phyloP scores from a whole-genome alignment of 2,113 vertebrate species.

The Menura novaehollandiae region DNA sequence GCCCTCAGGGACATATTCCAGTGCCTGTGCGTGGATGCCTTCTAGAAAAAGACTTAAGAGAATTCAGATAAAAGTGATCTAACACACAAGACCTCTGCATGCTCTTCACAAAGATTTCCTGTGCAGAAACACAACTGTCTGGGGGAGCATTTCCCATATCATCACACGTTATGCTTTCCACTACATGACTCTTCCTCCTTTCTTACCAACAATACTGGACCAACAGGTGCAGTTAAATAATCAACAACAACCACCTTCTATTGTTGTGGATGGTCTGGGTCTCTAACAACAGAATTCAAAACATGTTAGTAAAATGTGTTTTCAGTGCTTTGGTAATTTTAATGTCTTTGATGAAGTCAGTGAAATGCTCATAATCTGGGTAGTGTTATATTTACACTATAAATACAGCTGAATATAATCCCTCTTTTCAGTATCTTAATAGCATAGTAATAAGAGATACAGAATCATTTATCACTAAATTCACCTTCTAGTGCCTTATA shows the following conservation, averaged over 20 bases:
- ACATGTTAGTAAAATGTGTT: background rate
- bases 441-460: background rate
- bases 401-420: background rate
- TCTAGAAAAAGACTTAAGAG: background rate
- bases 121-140: background rate
- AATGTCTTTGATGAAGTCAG: background rate
- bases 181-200: background rate
- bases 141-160: background rate
- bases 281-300: background rate
- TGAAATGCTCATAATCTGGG: background rate
- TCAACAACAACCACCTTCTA: background rate
- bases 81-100: background rate
- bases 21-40: background rate
- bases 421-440: background rate
- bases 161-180: background rate
- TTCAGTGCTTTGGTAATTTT: background rate
- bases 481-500: background rate
- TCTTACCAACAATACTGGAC: background rate
- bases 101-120: background rate
- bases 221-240: background rate
- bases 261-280: fast-evolving
- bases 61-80: background rate
- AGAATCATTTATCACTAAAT: background rate
- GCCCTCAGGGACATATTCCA: background rate
- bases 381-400: background rate